Conservation (phyloP, 2,888 invertebrate genomes). For the Ctenicera cuprea region DNA sequence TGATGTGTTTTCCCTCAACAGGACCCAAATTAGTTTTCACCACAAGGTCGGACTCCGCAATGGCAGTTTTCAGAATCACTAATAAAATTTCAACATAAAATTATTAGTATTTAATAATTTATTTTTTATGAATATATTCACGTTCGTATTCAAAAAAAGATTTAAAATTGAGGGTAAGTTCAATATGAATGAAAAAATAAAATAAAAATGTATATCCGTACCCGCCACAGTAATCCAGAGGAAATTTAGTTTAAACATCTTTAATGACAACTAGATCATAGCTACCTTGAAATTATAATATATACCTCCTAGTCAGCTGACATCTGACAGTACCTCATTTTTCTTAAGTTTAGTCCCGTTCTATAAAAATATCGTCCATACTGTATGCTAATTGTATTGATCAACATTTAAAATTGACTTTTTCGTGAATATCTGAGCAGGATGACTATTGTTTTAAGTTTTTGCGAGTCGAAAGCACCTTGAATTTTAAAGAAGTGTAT, state of each 20-base stretch:
- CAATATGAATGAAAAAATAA: too few species aligned
- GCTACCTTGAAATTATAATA: slow-evolving; percentile 30
- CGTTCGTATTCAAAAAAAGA: too few species aligned
- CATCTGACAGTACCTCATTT: neutral
- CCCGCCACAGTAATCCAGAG: neutral
- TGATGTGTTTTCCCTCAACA: slow-evolving; percentile 56
- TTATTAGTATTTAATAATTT: too few species aligned
- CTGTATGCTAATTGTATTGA: too few species aligned
- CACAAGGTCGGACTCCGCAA: neutral
- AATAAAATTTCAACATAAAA: neutral
- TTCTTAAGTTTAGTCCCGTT: neutral
- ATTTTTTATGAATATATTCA: too few species aligned
- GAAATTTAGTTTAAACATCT: slow-evolving; percentile 19
- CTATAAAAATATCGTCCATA: neutral
- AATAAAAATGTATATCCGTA: neutral
- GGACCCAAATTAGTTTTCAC: slow-evolving; percentile 51
- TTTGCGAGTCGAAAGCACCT: too few species aligned
- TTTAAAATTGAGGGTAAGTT: too few species aligned
- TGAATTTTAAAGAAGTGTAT: too few species aligned
- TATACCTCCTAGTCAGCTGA: slow-evolving; percentile 24
- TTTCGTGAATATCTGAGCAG: too few species aligned
- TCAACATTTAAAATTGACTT: too few species aligned
- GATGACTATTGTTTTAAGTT: too few species aligned
- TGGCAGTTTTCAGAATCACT: neutral
- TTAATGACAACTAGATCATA: slow-evolving; percentile 16